Evolutionary conservation across 2,888 invertebrate genomes (phyloP), one percentile per base, ranked within the genome.

Genomic region (Trichogramma evanescens): DNA sequence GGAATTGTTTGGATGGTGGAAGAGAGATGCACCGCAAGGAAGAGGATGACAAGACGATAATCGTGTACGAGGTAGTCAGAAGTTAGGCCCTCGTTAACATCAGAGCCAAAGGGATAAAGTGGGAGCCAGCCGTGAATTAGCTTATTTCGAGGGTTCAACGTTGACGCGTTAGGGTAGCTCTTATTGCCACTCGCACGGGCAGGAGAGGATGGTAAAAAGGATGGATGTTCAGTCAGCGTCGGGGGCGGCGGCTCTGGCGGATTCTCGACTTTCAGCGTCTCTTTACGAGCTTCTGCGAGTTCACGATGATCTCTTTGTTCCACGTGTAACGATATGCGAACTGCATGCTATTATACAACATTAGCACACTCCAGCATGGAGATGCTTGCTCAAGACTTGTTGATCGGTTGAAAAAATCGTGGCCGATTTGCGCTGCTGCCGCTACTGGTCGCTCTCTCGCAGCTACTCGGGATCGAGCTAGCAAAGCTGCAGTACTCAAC

Each of bases 291-390:
- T 93, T 93, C 80, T 93, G 91, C 79, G 92, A 92, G 82, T 92
- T 92, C 83, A 93, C 87, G 81, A 93, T 89, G 80, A 93, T 92
- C 83, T 92, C 91, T 82, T 89, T 88, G 82, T 91, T 92, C 92
- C 92, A 93, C 83, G 90, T 90, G 86, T 89, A 91, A 80, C 86
- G 88, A 85, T 91, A 91, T 82, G 86, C 86, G 86, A 87, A 89
- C 83, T 81, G 82, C 84, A 84, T 84, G 80, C 84, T 83, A 83
- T 78, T 75, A 73, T 74, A 74, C 70, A 77, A 75, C 77, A 77
- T 78, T 73, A 76, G 73, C 69, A 76, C 76, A 66, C 73, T 77
- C 76, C 75, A 75, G 73, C 78, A 77, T 78, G 70, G 74, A 78
- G 75, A 73, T 62, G 73, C 67, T 63, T 68, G 67, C 60, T 58